Evolutionary conservation across 2,888 invertebrate species (phyloP), one percentile per base, ranked within the genome.

Genomic region (Uloborus plumipes): DNA sequence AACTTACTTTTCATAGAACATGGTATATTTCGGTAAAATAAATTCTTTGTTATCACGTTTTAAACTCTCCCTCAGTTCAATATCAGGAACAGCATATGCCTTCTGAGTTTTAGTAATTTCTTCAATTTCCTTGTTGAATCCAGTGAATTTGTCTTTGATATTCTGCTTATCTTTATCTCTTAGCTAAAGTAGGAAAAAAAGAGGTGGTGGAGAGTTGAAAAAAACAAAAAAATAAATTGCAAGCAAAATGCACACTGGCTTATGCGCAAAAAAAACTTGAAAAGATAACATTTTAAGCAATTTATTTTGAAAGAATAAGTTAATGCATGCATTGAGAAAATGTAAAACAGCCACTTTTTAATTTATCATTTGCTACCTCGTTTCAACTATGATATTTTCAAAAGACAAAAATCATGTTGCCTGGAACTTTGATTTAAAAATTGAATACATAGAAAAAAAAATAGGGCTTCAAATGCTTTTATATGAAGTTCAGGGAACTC

Each of bases 71-170:
- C 98, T 91, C 72, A 98, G 91, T 87, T 97, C 96, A 0, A 94
- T 92, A 90, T 98, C 98, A 0, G 98, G 98, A 87, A 98, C 95
- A 70, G 96, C 95, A 90, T 97, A 98, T 51, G 94, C 93, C 84
- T 95, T 93, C 90, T 98, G 98, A 49, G 93, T 92, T 86, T 94
- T 93, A 1, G 93, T 92, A 16, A 94, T 92, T 87, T 98, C 97
- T 88, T 98, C 98, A 88, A 98, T 93, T 89, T 98, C 98, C 88
- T 96, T 96, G 89, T 98, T 98, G 89, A 98, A 98, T 69, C 94
- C 94, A 84, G 95, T 92, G 90, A 96, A 96, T 87, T 94, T 94
- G 88, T 97, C 97, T 89, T 97, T 97, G 61, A 97, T 92, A 71
- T 93, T 91, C 87, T 94, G 94, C 61, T 94, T 91, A 88, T 97